A percentile compares a stretch with the other conserved stretches of the same genome.
phyloP scores from a whole-genome alignment of 2,113 vertebrate species.

The Prietella phreatophila region DNA sequence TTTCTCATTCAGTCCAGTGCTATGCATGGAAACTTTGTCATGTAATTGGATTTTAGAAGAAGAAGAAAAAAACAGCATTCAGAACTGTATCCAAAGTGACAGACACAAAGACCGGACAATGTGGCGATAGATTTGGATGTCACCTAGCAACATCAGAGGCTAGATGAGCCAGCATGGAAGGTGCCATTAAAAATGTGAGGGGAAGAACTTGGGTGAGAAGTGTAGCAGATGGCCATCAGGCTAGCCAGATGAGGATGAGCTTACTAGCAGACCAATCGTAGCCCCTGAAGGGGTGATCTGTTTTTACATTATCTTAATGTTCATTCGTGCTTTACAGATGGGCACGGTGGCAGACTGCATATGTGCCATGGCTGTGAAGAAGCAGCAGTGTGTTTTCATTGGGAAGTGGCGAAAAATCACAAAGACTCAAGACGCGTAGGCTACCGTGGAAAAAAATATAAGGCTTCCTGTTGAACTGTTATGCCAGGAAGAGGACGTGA shows the following conservation, averaged over 20 bases:
- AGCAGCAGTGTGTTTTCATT: not conserved
- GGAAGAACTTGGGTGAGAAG: conserved; percentile 27
- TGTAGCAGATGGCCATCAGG: conserved; percentile 30
- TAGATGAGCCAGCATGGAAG: conserved; percentile 14
- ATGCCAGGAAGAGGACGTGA: not conserved
- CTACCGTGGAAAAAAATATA: not conserved
- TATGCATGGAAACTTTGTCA: not conserved
- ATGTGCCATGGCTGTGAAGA: not conserved
- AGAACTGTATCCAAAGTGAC: not conserved
- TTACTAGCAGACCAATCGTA: conserved; percentile 7
- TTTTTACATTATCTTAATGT: conserved; percentile 34
- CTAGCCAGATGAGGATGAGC: conserved; percentile 29
- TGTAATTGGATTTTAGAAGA: not conserved
- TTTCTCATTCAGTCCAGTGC: not conserved
- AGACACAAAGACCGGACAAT: conserved; percentile 8
- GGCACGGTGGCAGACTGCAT: conserved; percentile 14
- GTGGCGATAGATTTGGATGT: conserved; percentile 24
- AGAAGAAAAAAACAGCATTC: not conserved
- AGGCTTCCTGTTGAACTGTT: not conserved
- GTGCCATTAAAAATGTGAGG: conserved; percentile 23
- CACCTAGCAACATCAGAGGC: conserved; percentile 36
- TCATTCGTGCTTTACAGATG: conserved; percentile 38
- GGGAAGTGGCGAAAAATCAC: not conserved
- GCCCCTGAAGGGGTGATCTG: conserved; percentile 23
- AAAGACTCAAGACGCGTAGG: not conserved